Conservation (phyloP, 2,888 invertebrate genomes). For the Xanthia togata region DNA sequence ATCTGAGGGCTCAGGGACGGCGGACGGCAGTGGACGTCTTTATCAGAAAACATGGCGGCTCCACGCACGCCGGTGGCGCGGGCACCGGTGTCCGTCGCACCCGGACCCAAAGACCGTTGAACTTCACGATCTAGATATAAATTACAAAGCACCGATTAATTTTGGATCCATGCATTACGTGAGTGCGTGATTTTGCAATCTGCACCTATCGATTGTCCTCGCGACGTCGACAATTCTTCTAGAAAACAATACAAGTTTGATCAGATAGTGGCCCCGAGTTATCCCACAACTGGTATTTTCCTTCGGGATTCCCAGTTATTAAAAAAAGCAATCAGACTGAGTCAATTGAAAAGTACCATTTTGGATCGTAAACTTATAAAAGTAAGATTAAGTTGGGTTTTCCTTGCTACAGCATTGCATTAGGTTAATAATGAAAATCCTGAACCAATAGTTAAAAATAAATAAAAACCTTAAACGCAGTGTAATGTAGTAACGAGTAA, state of each 20-base stretch:
- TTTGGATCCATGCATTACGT: conserved; percentile 15
- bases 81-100: conserved; percentile 10
- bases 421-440: not conserved
- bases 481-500: not conserved
- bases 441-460: not conserved
- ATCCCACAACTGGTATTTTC: not conserved
- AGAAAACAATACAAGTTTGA: not conserved
- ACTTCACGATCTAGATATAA: conserved; percentile 38
- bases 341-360: not conserved
- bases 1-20: conserved; percentile 35
- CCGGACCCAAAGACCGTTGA: conserved; percentile 41
- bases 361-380: not conserved
- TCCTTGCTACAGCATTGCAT: not conserved
- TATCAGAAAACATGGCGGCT: conserved; percentile 41
- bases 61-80: not conserved
- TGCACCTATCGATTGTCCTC: not conserved
- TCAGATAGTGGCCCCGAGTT: not conserved
- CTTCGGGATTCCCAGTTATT: not conserved
- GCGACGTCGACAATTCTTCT: conserved; percentile 4
- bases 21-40: not conserved
- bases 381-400: not conserved
- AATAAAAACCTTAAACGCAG: not conserved
- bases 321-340: not conserved
- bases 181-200: conserved; percentile 41
- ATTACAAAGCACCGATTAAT: conserved; percentile 20